Base-by-base conservation (phyloP, 2,113 vertebrate genomes). In the Notiomystis cincta region DNA sequence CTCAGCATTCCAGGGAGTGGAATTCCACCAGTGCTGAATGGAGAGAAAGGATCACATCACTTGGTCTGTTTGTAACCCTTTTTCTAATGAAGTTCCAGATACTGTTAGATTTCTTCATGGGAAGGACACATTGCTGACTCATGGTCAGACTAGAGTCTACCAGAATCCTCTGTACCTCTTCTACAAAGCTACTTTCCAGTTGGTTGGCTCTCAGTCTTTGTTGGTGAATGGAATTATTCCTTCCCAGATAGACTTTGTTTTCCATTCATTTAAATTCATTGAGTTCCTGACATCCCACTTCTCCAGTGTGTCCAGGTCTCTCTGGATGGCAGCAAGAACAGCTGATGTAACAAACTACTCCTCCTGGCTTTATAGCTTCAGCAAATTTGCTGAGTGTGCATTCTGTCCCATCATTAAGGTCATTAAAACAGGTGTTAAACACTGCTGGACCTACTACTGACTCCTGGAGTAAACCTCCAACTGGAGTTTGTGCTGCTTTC, bases 61-160 rank as follows among this genome's bases (percentile, higher is more conserved):
- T 82, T 3, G 0, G 6, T 31, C 15, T 62, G 5, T 13, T 66
- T 16, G 24, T n/a, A 64, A 20, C 5, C 14, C 0, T 37, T 13
- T 11, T 44, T 64, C 15, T 67, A 67, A 45, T 13, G 30, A 13
- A 60, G 24, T 25, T 38, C 19, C 8, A n/a, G 38, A 31, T 3
- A 25, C 20, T 13, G 4, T 7, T 51, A 1, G 9, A 40, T 21
- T 82, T 78, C 56, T 40, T 13, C 24, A 14, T 11, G 25, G 31
- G 9, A 81, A 75, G 6, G 18, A 9, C 15, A 8, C 9, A 7
- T 11, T 84, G 24, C 17, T 87, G 27, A 7, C 11, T 71, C 5
- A 3, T 58, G 9, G 13, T 24, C 25, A 54, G 8, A 4, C 67
- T 54, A 11, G 15, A 54, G 15, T n/a, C 20, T 5, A 30, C 4